Conservation (phyloP, 2,113 vertebrate genomes). For the Ascaphus truei region DNA sequence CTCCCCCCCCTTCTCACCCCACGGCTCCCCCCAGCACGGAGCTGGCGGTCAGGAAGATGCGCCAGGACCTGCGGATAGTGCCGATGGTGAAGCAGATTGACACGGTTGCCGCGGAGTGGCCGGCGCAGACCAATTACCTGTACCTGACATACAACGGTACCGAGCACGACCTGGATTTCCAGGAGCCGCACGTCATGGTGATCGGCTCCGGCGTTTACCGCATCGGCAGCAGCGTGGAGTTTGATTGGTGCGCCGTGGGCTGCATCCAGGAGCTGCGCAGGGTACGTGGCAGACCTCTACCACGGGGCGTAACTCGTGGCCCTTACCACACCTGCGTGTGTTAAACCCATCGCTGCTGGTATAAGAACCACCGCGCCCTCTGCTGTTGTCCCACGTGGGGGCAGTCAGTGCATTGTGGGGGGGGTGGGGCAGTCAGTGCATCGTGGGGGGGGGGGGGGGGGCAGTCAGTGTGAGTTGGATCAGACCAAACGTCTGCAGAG, state of each 20-base stretch:
- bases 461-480: not conserved
- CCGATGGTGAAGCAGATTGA: constrained; percentile 95
- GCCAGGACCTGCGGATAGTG: constrained; percentile 81
- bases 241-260: constrained; percentile 94
- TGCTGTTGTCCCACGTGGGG: no score
- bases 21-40: constrained; percentile 72
- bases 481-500: no score
- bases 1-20: not conserved
- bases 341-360: no score
- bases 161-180: constrained; percentile 77
- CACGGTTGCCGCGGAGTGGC: constrained; percentile 94
- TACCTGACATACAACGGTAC: constrained; percentile 90
- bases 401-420: not conserved
- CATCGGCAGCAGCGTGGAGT: constrained; percentile 95
- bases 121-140: constrained; percentile 90
- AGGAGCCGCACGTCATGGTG: constrained; percentile 84
- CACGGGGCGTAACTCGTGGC: no score
- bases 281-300: constrained; percentile 61
- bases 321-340: no score
- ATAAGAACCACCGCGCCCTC: no score
- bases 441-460: not conserved
- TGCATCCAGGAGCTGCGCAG: constrained; percentile 93
- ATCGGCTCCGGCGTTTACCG: constrained; percentile 94
- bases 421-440: not conserved
- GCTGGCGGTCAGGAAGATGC: constrained; percentile 85